Evolutionary conservation across 30 jellyfish, hydroid and myxozoan genomes (phyloP), one percentile per base, ranked within the genome.

Genomic region (Catostylus mosaicus): DNA sequence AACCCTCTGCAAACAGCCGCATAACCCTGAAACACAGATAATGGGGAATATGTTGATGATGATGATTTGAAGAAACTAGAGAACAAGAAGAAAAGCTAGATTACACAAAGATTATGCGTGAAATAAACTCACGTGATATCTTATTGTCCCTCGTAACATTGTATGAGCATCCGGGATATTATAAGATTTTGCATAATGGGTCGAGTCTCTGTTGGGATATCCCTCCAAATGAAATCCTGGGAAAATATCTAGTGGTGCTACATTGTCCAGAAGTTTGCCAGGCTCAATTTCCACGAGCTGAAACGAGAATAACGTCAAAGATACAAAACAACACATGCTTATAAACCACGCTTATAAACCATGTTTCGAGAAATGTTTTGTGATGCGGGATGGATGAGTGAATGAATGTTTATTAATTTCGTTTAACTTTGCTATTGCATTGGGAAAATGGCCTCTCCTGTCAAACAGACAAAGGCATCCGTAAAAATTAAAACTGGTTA

Each of bases 221-320:
- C 99, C 99, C 59, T 95, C 99, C 84, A 95, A 63, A 78, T 95
- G 95, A 73, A 95, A 95, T 16, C 99, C 97, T 1, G 97, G 97
- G 76, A 88, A 95, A 36, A 89, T 68, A 27, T 95, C 99, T 70
- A 95, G 73, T 30, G 97, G 96, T 19, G 81, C 43, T 7, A 73
- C 84, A 11, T 78, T 74, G n/a, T 88, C 94, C 78, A 95, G 62
- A 57, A 95, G 72, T 22, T 60, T 51, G 1, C 97, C 97, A 1
- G 97, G 96, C 34, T 88, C 92, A n/a, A 95, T 85, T 27, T 83
- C 97, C 45, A 95, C 93, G n/a, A 85, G 47, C 99, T 95, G 32
- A 46, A 77, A 57, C 10, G 43, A 18, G 60, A 31, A 27, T 0
- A 46, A 52, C 6, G 54, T 5, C 54, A 40, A 40, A 40, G 11